phyloP scores from a whole-genome alignment of 37 sponge, comb jelly and placozoan species.

The Diacarnus erythraeanus region DNA sequence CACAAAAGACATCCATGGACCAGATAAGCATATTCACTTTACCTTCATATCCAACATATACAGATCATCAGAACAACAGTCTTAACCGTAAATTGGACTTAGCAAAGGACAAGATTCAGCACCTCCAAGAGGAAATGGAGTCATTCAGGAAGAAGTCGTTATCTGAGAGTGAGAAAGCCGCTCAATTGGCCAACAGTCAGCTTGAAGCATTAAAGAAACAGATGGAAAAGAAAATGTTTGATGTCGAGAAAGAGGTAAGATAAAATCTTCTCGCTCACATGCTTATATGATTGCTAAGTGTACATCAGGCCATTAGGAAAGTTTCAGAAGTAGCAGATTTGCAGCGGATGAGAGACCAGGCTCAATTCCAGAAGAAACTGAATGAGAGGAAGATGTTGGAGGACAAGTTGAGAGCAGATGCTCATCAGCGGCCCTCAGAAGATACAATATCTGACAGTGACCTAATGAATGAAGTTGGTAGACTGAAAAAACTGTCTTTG shows the following conservation, averaged over 20 bases:
- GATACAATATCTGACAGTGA: conserved; percentile 36
- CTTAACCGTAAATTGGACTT: too few species aligned
- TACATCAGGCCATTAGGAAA: conserved; percentile 35
- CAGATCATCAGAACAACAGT: too few species aligned
- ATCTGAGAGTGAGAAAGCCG: conserved; percentile 51
- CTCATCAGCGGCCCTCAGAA: not conserved
- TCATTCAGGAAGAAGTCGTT: conserved; percentile 48
- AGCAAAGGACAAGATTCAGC: conserved; percentile 1
- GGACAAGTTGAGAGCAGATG: conserved; percentile 30
- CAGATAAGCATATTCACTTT: too few species aligned
- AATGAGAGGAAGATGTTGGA: conserved; percentile 39
- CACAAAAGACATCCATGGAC: too few species aligned
- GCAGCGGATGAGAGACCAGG: conserved; percentile 45
- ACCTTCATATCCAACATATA: too few species aligned
- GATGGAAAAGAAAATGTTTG: conserved; percentile 47
- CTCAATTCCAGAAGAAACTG: conserved; percentile 42
- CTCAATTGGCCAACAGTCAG: conserved; percentile 48
- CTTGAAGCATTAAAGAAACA: conserved; percentile 58
- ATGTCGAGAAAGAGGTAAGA: conserved; percentile 55
- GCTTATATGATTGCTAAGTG: not conserved
- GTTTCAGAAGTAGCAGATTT: conserved; percentile 49
- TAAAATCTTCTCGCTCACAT: not conserved
- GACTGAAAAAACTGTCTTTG: conserved; percentile 34
- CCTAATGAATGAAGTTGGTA: conserved; percentile 23
- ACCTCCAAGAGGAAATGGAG: conserved; percentile 49